Evolutionary conservation across 2,888 invertebrate genomes (phyloP), one percentile per base, ranked within the genome.

Genomic region (Drosophila paramelanica): DNA sequence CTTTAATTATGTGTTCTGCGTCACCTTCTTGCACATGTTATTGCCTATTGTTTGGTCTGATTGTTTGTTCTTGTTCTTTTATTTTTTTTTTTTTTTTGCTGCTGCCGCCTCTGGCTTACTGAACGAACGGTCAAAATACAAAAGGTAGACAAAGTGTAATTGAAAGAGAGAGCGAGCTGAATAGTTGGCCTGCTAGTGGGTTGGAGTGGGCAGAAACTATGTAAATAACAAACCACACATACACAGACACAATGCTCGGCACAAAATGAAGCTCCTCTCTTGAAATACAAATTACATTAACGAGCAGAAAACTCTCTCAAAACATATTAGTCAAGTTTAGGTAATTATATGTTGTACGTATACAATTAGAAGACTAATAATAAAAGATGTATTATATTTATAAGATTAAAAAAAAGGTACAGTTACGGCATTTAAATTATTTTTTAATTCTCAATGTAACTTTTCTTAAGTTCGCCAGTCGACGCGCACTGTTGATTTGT

Each of bases 1-100:
- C 31, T 53, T 42, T 42, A 53, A 53, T 68, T 41, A 58, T 52
- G 47, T 70, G 47, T 55, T 61, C 45, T 45, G 67, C 67, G 51
- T 51, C 33, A 23, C 31, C 59, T 62, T 36, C 25, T 47, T 36
- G 50, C 41, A 45, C 56, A 47, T 42, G 49, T 49, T 65, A 47
- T 61, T 60, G 42, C 50, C 57, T 72, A 60, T 51, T 51, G 45
- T 55, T 61, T 66, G 58, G 60, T 73, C 53, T 47, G 52, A 23
- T 36, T 47, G 20, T 42, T 27, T 36, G 27, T 47, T 47, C 8
- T 41, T 33, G 23, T 43, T 58, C 13, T 36, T 5, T 56, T 41
- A 0, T 17, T 17, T 17, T 17, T 17, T 17, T 1, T 1, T 41
- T 53, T 2, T 47, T 47, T 13, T 42, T 59, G 49, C 43, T 55